Conservation (phyloP, 2,113 vertebrate species). For the Ciconia boyciana region DNA sequence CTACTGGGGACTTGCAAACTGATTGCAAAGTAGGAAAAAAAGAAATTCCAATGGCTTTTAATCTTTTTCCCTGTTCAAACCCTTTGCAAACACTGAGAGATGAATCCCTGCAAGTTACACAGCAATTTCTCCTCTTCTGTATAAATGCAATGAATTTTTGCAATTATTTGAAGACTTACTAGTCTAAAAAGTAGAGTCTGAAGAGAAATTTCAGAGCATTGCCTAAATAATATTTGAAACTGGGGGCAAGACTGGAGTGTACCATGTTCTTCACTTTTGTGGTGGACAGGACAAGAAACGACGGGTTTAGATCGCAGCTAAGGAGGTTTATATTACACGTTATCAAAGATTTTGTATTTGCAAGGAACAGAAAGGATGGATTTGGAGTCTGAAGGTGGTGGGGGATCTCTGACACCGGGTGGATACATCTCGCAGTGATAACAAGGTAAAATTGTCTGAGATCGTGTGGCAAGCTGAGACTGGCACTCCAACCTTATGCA, state of each 20-base stretch:
- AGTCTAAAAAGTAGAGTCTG: neutral
- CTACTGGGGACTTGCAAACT: neutral
- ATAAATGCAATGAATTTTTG: neutral
- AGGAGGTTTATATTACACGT: fast-evolving
- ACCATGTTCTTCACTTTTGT: neutral
- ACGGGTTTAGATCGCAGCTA: neutral
- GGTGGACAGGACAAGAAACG: neutral
- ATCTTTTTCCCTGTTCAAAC: neutral
- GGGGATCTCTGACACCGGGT: neutral
- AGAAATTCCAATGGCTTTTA: neutral
- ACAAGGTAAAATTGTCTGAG: neutral
- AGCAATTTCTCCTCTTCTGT: neutral
- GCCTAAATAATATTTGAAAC: neutral
- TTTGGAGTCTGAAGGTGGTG: neutral
- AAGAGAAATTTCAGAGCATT: neutral
- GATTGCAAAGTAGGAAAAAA: neutral
- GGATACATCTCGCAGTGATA: neutral
- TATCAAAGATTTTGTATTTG: neutral
- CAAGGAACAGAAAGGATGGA: neutral
- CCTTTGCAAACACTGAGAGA: neutral
- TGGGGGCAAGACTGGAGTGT: neutral
- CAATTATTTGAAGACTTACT: neutral
- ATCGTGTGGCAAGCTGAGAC: too few relatives aligned
- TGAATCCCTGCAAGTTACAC: neutral
- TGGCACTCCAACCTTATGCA: fast-evolving